Evolutionary conservation across 1,140 invertebrate species (phyloP).

Genomic region (Bombus consobrinus): DNA sequence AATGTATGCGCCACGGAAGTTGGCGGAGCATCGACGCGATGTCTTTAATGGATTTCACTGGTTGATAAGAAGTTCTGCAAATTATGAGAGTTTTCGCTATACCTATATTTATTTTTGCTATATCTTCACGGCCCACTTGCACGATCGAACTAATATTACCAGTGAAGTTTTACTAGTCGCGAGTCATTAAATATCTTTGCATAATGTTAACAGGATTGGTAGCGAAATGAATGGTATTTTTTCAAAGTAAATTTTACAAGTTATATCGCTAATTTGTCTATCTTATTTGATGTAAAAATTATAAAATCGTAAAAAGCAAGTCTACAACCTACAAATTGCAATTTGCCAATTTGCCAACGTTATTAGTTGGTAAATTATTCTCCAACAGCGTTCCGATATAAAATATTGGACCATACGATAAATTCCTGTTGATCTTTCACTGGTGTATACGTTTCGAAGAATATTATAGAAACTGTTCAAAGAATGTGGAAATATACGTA

Average conservation of each 20-base stretch:
- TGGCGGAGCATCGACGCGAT: conserved; percentile 20
- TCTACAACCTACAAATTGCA: too few relatives aligned
- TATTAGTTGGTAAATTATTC: too few relatives aligned
- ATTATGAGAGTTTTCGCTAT: background rate
- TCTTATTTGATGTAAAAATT: background rate
- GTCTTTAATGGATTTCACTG: conserved; percentile 5
- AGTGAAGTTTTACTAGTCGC: background rate
- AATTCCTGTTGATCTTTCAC: background rate
- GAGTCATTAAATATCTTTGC: background rate
- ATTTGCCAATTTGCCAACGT: too few relatives aligned
- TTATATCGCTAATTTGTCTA: background rate
- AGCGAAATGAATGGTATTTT: background rate
- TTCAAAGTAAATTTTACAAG: background rate
- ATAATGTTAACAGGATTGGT: background rate
- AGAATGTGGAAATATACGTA: background rate
- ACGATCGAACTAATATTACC: background rate
- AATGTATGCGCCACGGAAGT: conserved; percentile 52
- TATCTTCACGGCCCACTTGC: background rate
- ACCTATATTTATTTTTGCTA: too few relatives aligned
- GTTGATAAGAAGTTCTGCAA: background rate
- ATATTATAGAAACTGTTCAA: background rate
- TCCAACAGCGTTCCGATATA: background rate
- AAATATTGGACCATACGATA: background rate
- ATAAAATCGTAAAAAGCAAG: too few relatives aligned
- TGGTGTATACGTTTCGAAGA: background rate